These are phyloP conservation scores for Deilephila elpenor DNA, from an alignment of 2,888 invertebrate genomes.

Conservation along the genomic window DNA sequence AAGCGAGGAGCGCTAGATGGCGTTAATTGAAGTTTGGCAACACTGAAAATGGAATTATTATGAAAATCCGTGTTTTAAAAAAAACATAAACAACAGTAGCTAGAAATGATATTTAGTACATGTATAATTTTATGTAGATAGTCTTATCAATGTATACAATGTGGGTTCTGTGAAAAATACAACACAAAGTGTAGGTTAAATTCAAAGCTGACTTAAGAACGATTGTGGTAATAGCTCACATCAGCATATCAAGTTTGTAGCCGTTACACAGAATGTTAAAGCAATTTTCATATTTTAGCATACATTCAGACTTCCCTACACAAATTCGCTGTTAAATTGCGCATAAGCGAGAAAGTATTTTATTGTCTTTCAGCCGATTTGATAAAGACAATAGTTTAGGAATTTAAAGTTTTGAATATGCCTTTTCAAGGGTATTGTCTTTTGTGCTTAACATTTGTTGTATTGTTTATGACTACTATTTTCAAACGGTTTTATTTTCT, in stretches of 20 bases:
- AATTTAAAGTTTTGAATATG: neutral
- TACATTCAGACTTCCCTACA: constrained; percentile 15
- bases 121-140: no score
- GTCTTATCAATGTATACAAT: no score
- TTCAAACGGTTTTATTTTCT: no score
- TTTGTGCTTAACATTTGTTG: no score
- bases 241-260: constrained; percentile 7
- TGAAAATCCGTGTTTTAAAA: no score
- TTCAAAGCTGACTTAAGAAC: neutral
- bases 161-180: no score
- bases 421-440: no score
- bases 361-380: neutral
- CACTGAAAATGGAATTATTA: no score
- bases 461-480: no score
- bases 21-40: neutral
- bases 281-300: constrained; percentile 26
- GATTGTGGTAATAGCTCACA: constrained; percentile 9
- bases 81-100: no score
- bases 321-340: constrained; percentile 17
- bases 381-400: neutral
- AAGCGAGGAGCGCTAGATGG: neutral
- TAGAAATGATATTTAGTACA: no score
- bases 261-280: constrained; percentile 5
- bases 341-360: neutral
- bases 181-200: no score